These are phyloP conservation scores for Cheilinus undulatus DNA, from an alignment of 2,113 vertebrate genomes.

Conservation along the genomic window DNA sequence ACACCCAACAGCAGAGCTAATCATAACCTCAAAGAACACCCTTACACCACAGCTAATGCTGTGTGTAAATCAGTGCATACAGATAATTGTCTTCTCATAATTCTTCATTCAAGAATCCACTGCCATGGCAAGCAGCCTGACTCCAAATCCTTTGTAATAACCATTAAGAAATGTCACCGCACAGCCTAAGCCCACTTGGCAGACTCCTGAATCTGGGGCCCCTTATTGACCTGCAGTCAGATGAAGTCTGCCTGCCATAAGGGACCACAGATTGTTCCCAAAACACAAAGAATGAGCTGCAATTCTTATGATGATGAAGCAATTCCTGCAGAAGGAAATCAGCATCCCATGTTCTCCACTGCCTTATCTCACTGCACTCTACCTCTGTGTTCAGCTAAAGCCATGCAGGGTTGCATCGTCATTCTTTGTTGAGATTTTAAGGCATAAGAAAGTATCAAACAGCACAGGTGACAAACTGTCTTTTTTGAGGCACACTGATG, in stretches of 20 bases:
- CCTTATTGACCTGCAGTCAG: conserved; percentile 60
- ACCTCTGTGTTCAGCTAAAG: conserved; percentile 32
- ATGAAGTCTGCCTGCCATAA: conserved; percentile 48
- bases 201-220: conserved; percentile 50
- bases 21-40: no score
- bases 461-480: conserved; percentile 24
- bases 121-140: conserved; percentile 41
- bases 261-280: conserved; percentile 47
- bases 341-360: conserved; percentile 49
- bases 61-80: conserved; percentile 49
- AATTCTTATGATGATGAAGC: conserved; percentile 71
- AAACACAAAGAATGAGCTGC: conserved; percentile 53
- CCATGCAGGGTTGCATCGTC: conserved; percentile 1
- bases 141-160: conserved; percentile 58
- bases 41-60: no score
- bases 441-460: conserved; percentile 7
- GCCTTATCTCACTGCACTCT: conserved; percentile 24
- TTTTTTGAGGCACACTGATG: conserved; percentile 8
- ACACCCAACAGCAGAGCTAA: conserved; percentile 32
- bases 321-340: conserved; percentile 61
- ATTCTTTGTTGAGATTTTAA: no score
- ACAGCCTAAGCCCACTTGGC: conserved; percentile 54
- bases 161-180: conserved; percentile 51
- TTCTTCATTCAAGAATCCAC: conserved; percentile 48
- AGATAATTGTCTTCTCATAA: conserved; percentile 43